Percentiles rank a stretch among this genome's conserved stretches.
Conservation (phyloP, 2,113 vertebrate genomes). For the Bagarius yarrelli region DNA sequence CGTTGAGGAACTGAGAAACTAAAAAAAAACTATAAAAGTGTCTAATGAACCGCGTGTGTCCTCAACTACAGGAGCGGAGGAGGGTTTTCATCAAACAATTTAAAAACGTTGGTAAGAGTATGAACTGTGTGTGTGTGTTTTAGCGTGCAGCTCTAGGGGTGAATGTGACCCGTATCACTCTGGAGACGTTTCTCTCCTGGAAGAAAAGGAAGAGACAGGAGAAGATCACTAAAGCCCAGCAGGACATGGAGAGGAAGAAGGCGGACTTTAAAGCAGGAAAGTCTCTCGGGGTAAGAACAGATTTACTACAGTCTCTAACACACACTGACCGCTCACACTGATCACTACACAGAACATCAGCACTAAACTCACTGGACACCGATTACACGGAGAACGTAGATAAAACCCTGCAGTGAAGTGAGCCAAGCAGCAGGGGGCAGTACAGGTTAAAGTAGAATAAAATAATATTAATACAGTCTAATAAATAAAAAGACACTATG, state of each 20-base stretch:
- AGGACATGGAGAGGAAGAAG: slow-evolving; percentile 96
- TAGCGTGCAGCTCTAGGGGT: slow-evolving; percentile 88
- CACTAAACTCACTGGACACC: no score
- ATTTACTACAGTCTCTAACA: no score
- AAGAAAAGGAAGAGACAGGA: slow-evolving; percentile 99
- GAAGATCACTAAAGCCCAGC: slow-evolving; percentile 83
- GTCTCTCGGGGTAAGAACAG: slow-evolving; percentile 80
- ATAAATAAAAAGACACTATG: no score
- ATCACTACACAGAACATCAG: neutral
- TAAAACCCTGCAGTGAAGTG: neutral
- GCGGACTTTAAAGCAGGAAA: slow-evolving; percentile 96
- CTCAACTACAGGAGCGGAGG: no score
- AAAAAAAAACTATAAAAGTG: neutral
- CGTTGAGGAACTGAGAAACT: no score
- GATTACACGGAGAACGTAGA: no score
- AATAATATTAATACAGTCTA: no score
- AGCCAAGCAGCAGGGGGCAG: neutral
- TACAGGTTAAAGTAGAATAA: neutral
- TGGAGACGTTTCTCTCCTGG: slow-evolving; percentile 97
- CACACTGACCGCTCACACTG: neutral
- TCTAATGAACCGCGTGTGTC: neutral
- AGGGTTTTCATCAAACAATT: no score
- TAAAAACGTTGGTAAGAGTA: neutral
- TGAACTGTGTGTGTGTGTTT: slow-evolving; percentile 2
- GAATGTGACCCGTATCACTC: slow-evolving; percentile 94